These are phyloP conservation scores for Saccopteryx leptura DNA, from an alignment of 2,113 vertebrate species.

Conservation along the genomic window DNA sequence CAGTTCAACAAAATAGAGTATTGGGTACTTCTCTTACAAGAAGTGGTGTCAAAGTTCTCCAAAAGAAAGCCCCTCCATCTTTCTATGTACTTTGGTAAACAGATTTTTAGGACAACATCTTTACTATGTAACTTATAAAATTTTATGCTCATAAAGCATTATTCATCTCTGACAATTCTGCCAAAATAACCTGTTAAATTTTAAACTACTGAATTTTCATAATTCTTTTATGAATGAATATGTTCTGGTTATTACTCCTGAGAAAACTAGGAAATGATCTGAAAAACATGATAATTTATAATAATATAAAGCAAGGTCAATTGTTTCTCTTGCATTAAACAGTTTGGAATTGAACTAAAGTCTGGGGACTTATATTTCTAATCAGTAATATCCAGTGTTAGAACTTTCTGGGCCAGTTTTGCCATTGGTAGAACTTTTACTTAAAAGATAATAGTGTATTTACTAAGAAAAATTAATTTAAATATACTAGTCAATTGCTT, in stretches of 20 bases:
- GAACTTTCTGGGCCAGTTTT: conserved; percentile 51
- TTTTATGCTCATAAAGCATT: conserved; percentile 85
- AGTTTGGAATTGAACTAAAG: conserved; percentile 82
- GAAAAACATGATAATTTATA: conserved; percentile 86
- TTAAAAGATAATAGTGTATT: conserved; percentile 10
- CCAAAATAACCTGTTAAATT: conserved; percentile 84
- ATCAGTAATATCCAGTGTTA: conserved; percentile 43
- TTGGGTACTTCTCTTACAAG: not conserved
- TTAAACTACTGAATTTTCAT: conserved; percentile 85
- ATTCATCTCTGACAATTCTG: conserved; percentile 86
- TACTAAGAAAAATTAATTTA: conserved; percentile 33
- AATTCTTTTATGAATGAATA: conserved; percentile 85
- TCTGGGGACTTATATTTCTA: conserved; percentile 82
- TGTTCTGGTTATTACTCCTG: conserved; percentile 84
- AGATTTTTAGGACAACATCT: conserved; percentile 57
- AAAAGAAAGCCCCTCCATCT: conserved; percentile 32
- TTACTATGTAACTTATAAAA: conserved; percentile 63
- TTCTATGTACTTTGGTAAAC: conserved; percentile 38
- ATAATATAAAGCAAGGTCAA: conserved; percentile 82
- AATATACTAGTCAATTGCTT: conserved; percentile 8
- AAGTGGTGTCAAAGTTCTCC: conserved; percentile 44
- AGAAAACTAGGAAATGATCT: conserved; percentile 83
- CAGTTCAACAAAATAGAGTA: conserved; percentile 35
- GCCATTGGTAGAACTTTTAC: not conserved
- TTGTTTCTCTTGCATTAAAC: conserved; percentile 84